Evolutionary conservation across 1,140 invertebrate genomes (phyloP), one percentile per base, ranked within the genome.

Genomic region (Pemphigus obesinymphae): DNA sequence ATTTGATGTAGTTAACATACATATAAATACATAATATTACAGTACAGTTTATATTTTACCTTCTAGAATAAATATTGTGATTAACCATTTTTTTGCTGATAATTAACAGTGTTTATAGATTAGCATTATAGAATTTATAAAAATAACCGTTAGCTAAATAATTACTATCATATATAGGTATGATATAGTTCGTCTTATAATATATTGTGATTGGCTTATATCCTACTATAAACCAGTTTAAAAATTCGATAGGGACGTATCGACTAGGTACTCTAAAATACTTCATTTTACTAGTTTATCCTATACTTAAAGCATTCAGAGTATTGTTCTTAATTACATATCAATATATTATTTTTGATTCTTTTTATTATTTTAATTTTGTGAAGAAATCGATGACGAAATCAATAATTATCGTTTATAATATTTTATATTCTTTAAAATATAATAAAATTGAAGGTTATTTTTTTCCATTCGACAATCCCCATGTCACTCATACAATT

Each of bases 121-220:
- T 45, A 17, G 26, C 23, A 15, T 70, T 70, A 70, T 29, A 17
- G 40, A 58, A 45, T 70, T 45, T n/a, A 15, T 20, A 70, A 45
- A 70, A 37, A 40, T 43, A 68, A 68, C 34, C 66, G 23, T 70
- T 70, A 26, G 23, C 68, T 70, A 68, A 45, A 17, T 70, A 70
- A 70, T 70, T 70, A 45, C 3, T 45, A 20, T 68, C 13, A 61
- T 61, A 66, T n/a, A n/a, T n/a, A n/a, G n/a, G n/a, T n/a, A n/a
- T n/a, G n/a, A n/a, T n/a, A n/a, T n/a, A n/a, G n/a, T n/a, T n/a
- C n/a, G n/a, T n/a, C n/a, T n/a, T n/a, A n/a, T n/a, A n/a, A n/a
- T n/a, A n/a, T n/a, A n/a, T n/a, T n/a, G n/a, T n/a, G n/a, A n/a
- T n/a, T n/a, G n/a, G n/a, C 8, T 34, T 31, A 63, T 63, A 31